phyloP scores from a whole-genome alignment of 2,888 invertebrate genomes.

The Blastobasis adustella region DNA sequence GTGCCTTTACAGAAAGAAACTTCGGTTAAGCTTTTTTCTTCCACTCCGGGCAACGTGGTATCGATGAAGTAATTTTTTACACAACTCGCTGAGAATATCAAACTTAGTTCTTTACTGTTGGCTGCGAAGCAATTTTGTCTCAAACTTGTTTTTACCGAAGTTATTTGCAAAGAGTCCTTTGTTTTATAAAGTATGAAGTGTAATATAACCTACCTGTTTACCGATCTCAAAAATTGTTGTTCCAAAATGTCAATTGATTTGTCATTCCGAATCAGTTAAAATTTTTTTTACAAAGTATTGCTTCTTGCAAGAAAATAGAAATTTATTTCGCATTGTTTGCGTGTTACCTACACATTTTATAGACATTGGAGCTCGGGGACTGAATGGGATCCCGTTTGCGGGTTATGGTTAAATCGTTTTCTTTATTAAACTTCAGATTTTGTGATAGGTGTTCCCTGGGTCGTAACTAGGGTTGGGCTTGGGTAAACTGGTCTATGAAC shows the following conservation, averaged over 20 bases:
- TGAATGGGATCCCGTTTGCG: constrained; percentile 37
- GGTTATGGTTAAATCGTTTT: constrained; percentile 41
- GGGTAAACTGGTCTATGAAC: no score
- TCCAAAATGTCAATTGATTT: no score
- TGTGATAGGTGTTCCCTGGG: constrained; percentile 32
- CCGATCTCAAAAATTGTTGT: no score
- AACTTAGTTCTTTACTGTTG: constrained; percentile 4
- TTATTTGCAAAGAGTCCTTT: no score
- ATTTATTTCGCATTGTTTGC: background rate
- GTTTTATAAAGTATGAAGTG: no score
- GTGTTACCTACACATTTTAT: constrained; percentile 36
- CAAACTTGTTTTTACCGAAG: no score
- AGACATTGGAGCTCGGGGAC: constrained; percentile 42
- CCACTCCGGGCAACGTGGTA: constrained; percentile 15
- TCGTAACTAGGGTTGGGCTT: no score
- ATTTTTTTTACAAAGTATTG: no score
- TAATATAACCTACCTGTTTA: no score
- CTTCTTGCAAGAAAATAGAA: no score
- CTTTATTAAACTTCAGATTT: constrained; percentile 40
- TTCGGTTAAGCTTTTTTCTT: constrained; percentile 37
- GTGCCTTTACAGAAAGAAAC: constrained; percentile 41
- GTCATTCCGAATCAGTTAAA: no score
- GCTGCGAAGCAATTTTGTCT: no score
- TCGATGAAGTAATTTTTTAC: constrained; percentile 25
- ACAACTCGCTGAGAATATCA: constrained; percentile 15